phyloP scores from a whole-genome alignment of 2,797 vertebrate species.

The Mastacembelus armatus region DNA sequence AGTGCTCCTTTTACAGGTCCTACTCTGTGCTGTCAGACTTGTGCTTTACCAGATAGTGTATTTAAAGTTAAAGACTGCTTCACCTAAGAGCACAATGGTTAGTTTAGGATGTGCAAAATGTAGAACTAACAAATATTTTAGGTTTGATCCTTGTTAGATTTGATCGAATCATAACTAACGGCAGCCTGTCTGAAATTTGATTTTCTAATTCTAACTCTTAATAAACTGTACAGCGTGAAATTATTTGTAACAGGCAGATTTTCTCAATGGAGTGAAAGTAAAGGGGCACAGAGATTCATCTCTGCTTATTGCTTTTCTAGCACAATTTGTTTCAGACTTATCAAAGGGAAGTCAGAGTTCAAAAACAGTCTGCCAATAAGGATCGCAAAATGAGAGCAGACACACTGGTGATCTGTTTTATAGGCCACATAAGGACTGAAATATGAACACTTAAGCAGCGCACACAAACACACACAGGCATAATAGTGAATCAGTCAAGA shows the following conservation, averaged over 20 bases:
- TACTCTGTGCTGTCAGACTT: slow-evolving; percentile 33
- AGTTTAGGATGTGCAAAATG: neutral
- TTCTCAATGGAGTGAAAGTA: slow-evolving; percentile 51
- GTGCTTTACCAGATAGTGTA: slow-evolving; percentile 26
- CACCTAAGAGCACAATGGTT: slow-evolving; percentile 20
- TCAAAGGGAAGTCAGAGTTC: slow-evolving; percentile 53
- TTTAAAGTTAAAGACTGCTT: slow-evolving; percentile 36
- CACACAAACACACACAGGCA: slow-evolving; percentile 23
- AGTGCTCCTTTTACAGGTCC: slow-evolving; percentile 38
- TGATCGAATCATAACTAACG: neutral
- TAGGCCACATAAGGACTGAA: slow-evolving; percentile 39
- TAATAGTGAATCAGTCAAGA: slow-evolving; percentile 56
- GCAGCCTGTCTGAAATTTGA: slow-evolving; percentile 41
- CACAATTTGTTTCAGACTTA: slow-evolving; percentile 59
- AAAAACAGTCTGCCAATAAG: slow-evolving; percentile 50
- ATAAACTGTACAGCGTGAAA: slow-evolving; percentile 45
- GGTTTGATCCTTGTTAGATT: neutral
- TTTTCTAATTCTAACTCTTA: slow-evolving; percentile 26
- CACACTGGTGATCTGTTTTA: slow-evolving; percentile 44
- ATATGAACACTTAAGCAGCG: slow-evolving; percentile 53
- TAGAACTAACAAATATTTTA: slow-evolving; percentile 5
- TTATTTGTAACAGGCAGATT: slow-evolving; percentile 50
- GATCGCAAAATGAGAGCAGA: slow-evolving; percentile 41
- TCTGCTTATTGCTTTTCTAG: slow-evolving; percentile 53
- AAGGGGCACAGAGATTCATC: slow-evolving; percentile 37